Percentiles rank a stretch among this genome's conserved stretches.
phyloP scores from a whole-genome alignment of 2,888 invertebrate species.

The Nysson spinosus region DNA sequence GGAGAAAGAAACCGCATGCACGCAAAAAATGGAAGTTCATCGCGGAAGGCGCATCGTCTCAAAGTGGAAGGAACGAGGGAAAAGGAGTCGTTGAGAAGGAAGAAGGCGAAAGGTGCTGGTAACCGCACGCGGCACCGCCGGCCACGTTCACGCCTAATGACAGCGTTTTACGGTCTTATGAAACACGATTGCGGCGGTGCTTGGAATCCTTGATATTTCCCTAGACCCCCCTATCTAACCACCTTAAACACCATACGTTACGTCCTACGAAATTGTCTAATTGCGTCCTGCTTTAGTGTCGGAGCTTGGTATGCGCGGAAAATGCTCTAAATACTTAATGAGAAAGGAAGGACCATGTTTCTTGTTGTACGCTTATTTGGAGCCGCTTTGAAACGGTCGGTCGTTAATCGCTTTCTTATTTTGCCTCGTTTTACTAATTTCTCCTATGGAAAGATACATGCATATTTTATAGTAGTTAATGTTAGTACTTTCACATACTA shows the following conservation, averaged over 20 bases:
- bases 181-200: slow-evolving; percentile 57
- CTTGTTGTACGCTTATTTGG: no score
- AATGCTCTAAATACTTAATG: slow-evolving; percentile 33
- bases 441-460: no score
- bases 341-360: slow-evolving; percentile 23
- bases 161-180: slow-evolving; percentile 62
- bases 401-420: no score
- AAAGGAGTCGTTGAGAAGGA: slow-evolving; percentile 8
- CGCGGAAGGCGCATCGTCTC: slow-evolving; percentile 22
- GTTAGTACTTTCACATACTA: no score
- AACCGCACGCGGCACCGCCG: slow-evolving; percentile 54
- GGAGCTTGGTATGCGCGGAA: slow-evolving; percentile 22
- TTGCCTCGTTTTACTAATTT: no score
- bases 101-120: slow-evolving; percentile 31
- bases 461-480: no score
- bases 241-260: slow-evolving; percentile 2
- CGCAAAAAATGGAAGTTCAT: slow-evolving; percentile 40
- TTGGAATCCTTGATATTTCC: slow-evolving; percentile 59
- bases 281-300: slow-evolving; percentile 18
- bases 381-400: slow-evolving; percentile 6
- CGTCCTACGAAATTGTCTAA: slow-evolving; percentile 37
- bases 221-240: slow-evolving; percentile 20
- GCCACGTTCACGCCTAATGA: slow-evolving; percentile 61
- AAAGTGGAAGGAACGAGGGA: slow-evolving; percentile 22
- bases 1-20: slow-evolving; percentile 45